Conservation (phyloP, 2,113 vertebrate genomes). For the Chamaea fasciata region DNA sequence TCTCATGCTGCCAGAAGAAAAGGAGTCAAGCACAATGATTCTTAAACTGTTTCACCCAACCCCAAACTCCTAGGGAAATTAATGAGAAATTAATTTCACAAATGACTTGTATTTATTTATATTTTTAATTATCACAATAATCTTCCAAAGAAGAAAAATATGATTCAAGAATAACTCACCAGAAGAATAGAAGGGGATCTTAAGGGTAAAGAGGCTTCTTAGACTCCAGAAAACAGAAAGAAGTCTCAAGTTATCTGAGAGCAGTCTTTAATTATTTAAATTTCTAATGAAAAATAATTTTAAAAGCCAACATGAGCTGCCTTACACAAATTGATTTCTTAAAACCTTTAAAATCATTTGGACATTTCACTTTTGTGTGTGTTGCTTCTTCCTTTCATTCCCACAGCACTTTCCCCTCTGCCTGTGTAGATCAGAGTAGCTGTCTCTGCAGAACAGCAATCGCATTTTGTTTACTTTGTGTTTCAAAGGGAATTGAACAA, state of each 20-base stretch:
- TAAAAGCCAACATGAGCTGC: not conserved
- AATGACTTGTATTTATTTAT: not conserved
- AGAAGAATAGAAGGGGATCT: not conserved
- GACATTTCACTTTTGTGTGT: not conserved
- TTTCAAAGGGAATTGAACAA: slow-evolving; percentile 57
- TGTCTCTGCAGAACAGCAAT: slow-evolving; percentile 27
- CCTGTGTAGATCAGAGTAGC: not conserved
- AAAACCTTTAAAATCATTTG: slow-evolving; percentile 26
- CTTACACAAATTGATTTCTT: not conserved
- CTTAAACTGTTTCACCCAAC: not conserved
- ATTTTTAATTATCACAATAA: not conserved
- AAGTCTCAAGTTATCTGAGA: not conserved
- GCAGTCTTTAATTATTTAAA: slow-evolving; percentile 9
- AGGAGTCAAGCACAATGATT: not conserved
- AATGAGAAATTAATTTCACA: not conserved
- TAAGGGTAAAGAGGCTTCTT: not conserved
- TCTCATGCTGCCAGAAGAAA: not conserved
- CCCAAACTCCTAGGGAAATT: not conserved
- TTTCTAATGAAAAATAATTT: slow-evolving; percentile 38
- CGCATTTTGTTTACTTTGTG: slow-evolving; percentile 52
- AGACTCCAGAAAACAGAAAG: not conserved
- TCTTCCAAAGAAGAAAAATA: not conserved
- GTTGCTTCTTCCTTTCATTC: slow-evolving; percentile 2
- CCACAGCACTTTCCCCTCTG: not conserved
- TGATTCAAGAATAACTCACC: not conserved